Evolutionary conservation across 1,140 invertebrate genomes (phyloP).

Genomic region (Zaprionus gabonicus): DNA sequence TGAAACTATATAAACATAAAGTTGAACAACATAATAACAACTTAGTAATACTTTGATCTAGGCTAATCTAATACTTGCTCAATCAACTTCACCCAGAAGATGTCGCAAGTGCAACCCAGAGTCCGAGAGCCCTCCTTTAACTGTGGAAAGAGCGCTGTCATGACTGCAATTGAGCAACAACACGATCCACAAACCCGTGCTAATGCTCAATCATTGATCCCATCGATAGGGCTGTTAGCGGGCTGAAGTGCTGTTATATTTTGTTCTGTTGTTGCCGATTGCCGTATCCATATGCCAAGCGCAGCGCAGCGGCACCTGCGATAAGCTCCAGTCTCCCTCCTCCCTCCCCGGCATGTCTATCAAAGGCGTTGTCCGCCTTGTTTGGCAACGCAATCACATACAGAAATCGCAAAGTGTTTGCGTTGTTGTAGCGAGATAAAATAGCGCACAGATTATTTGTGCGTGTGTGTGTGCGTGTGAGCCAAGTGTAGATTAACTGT

Average conservation of each 20-base stretch:
- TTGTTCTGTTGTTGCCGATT: slow-evolving; percentile 50
- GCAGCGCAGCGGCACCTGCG: slow-evolving; percentile 29
- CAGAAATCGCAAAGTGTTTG: slow-evolving; percentile 68
- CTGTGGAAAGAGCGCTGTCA: slow-evolving; percentile 28
- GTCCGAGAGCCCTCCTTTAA: neutral
- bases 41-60: neutral
- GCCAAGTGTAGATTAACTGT: slow-evolving; percentile 71
- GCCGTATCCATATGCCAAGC: slow-evolving; percentile 16
- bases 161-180: slow-evolving; percentile 39
- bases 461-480: slow-evolving; percentile 19
- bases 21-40: neutral
- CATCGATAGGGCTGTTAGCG: slow-evolving; percentile 53
- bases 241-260: slow-evolving; percentile 45
- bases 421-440: slow-evolving; percentile 63
- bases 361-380: slow-evolving; percentile 49
- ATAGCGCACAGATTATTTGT: slow-evolving; percentile 60
- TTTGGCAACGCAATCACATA: slow-evolving; percentile 52
- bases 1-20: neutral
- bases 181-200: slow-evolving; percentile 52
- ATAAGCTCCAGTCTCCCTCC: slow-evolving; percentile 42
- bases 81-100: slow-evolving; percentile 1
- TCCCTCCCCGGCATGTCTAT: slow-evolving; percentile 25
- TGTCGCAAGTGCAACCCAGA: neutral
- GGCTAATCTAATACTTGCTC: neutral
- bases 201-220: slow-evolving; percentile 70